These are phyloP conservation scores for Rhinolophus ferrumequinum DNA, from an alignment of 2,113 vertebrate genomes.

Conservation along the genomic window DNA sequence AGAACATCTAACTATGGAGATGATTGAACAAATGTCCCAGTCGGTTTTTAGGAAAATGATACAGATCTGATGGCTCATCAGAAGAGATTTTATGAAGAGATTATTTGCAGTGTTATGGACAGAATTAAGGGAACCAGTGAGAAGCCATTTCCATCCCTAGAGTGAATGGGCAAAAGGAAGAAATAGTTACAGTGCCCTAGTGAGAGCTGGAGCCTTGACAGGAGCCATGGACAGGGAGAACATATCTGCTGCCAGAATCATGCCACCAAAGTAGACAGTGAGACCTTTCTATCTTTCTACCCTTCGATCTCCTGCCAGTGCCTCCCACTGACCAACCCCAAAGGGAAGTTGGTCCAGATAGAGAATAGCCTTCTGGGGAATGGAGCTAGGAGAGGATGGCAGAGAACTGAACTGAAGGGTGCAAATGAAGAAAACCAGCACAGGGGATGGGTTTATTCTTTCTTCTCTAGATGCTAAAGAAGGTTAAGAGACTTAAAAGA, in stretches of 20 bases:
- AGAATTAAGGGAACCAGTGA: not conserved
- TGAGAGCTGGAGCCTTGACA: not conserved
- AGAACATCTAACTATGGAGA: not conserved
- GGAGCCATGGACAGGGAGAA: not conserved
- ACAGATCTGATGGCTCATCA: not conserved
- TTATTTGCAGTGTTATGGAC: not conserved
- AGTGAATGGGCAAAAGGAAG: not conserved
- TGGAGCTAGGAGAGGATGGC: not conserved
- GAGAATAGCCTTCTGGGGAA: not conserved
- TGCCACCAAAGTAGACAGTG: not conserved
- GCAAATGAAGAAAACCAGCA: no score
- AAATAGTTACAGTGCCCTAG: not conserved
- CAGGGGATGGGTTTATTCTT: no score
- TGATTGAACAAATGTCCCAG: not conserved
- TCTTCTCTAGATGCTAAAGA: not conserved
- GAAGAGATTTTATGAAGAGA: not conserved
- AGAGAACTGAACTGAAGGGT: not conserved
- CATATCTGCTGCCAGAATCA: not conserved
- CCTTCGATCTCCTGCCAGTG: not conserved
- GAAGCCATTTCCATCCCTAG: not conserved
- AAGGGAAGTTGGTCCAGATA: not conserved
- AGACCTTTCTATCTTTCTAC: not conserved
- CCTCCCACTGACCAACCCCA: not conserved
- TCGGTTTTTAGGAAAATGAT: not conserved
- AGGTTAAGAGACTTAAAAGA: not conserved